phyloP scores from a whole-genome alignment of 2,888 invertebrate genomes.

The Anticlea derivata region DNA sequence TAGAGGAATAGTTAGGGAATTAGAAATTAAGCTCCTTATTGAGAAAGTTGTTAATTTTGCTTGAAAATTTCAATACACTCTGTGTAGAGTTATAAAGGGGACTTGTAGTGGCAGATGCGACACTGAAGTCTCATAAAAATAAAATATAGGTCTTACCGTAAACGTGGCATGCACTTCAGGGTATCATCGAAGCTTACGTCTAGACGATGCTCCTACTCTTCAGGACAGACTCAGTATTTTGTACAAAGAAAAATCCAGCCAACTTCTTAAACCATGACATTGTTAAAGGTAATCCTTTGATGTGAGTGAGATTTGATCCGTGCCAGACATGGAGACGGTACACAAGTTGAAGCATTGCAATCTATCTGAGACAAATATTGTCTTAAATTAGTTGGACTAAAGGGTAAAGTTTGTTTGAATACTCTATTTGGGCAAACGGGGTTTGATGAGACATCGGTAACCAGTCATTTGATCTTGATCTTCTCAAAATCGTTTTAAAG shows the following conservation, averaged over 20 bases:
- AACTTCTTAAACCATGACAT: constrained; percentile 37
- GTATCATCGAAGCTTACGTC: constrained; percentile 42
- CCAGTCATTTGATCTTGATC: constrained; percentile 18
- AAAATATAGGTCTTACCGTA: constrained; percentile 36
- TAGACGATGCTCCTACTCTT: constrained; percentile 45
- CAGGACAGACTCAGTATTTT: constrained; percentile 43
- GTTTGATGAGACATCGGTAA: constrained; percentile 28
- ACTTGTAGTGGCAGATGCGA: constrained; percentile 22
- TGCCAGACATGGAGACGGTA: constrained; percentile 37
- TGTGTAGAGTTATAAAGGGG: constrained; percentile 4
- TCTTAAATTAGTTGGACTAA: constrained; percentile 41
- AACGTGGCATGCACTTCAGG: constrained; percentile 33
- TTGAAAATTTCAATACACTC: constrained; percentile 17
- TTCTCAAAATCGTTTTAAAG: background rate
- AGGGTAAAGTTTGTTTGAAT: constrained; percentile 44
- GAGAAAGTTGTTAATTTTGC: constrained; percentile 9
- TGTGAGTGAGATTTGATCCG: constrained; percentile 43
- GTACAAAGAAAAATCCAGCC: constrained; percentile 36
- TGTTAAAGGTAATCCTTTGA: constrained; percentile 45
- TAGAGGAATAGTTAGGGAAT: background rate
- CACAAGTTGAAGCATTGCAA: constrained; percentile 32
- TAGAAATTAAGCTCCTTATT: background rate
- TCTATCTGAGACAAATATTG: constrained; percentile 49
- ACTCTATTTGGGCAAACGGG: constrained; percentile 45
- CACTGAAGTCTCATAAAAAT: constrained; percentile 32